Evolutionary conservation across 2,888 invertebrate genomes (phyloP), one percentile per base, ranked within the genome.

Genomic region (Hoplodrina blanda): DNA sequence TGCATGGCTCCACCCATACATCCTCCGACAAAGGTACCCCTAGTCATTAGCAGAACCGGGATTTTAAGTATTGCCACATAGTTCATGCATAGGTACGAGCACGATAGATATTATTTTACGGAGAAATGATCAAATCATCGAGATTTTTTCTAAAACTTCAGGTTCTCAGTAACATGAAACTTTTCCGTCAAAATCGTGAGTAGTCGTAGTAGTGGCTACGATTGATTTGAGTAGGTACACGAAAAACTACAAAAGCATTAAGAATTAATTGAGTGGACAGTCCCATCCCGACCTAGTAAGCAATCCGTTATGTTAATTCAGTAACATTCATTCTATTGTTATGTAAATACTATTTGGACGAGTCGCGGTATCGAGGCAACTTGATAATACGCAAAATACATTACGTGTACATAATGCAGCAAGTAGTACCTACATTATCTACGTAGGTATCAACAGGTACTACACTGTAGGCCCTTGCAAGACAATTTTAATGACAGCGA

Each of bases 221-320:
- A 57, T 53, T 69, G 49, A 76, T 64, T 50, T 62, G 60, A 57
- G 67, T 30, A 62, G 60, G 67, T 30, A 62, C 54, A 63, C 59
- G 15, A 73, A 54, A 72, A 61, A 50, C 54, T 25, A 68, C 56
- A 73, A 61, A 66, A 65, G 62, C 53, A 25, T n/a, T 49, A 55
- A 76, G 69, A 74, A 76, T 72, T 65, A 74, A 62, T 67, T 57
- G 64, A 77, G 57, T 74, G 81, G 76, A 71, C 79, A 71, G 81
- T 83, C 77, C 78, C 85, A 82, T 84, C 78, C 82, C 91, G 91
- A 90, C 93, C 92, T 91, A 93, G 87, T 90, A 91, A 86, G 83
- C 87, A 88, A 91, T 91, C 90, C 91, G 88, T 92, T 92, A 93
- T 93, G 93, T 91, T 91, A 92, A 93, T 91, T 88, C 86, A 76